Percentiles rank a stretch among this genome's conserved stretches.
Evolutionary conservation across 1,140 invertebrate genomes (phyloP).

Genomic region (Conopomorpha cramerella): DNA sequence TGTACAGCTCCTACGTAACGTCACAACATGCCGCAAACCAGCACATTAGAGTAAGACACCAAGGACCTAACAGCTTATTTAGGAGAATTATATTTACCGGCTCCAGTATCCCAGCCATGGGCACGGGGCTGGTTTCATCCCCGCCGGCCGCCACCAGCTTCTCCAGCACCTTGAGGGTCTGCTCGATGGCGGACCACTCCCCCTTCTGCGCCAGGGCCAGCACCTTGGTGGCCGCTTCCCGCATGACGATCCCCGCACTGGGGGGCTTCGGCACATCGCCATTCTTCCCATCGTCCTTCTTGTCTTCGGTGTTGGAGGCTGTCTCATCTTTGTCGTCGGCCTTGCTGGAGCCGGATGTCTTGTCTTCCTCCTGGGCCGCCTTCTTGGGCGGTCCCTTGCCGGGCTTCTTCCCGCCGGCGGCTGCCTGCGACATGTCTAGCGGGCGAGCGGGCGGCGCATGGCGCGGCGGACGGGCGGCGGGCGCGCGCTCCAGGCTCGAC

Average conservation of each 20-base stretch:
- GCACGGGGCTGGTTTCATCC: conserved; percentile 72
- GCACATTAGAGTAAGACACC: too few species aligned
- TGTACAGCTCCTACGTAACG: too few species aligned
- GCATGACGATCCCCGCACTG: conserved; percentile 74
- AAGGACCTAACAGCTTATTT: neutral
- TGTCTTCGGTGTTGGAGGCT: conserved; percentile 69
- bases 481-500: conserved; percentile 24
- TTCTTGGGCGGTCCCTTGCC: conserved; percentile 47
- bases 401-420: conserved; percentile 43
- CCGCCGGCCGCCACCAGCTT: conserved; percentile 75
- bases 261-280: conserved; percentile 71
- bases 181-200: conserved; percentile 88
- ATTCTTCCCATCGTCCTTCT: conserved; percentile 58
- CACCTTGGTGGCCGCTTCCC: conserved; percentile 75
- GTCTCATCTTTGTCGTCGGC: conserved; percentile 68
- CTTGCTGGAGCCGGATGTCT: conserved; percentile 35
- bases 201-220: conserved; percentile 79
- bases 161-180: conserved; percentile 82
- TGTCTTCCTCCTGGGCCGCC: conserved; percentile 48
- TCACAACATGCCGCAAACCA: too few species aligned
- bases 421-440: conserved; percentile 59
- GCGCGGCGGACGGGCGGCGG: conserved; percentile 42
- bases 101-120: conserved; percentile 78
- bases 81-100: conserved; percentile 64
- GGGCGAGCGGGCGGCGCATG: conserved; percentile 34